Conservation (phyloP, 1,140 invertebrate species). For the Oryzaephilus surinamensis region DNA sequence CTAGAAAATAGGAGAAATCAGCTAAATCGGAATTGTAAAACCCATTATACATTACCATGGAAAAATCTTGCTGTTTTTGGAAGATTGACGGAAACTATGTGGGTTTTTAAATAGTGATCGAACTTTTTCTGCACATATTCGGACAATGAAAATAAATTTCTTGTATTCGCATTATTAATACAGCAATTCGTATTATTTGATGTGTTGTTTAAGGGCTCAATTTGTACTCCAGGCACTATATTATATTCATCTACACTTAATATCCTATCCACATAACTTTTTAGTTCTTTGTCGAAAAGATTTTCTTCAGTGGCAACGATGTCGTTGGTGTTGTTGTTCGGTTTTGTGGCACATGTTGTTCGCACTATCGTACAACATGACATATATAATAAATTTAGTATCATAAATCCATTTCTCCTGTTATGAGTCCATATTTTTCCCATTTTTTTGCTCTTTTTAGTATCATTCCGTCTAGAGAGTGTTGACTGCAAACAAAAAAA, state of each 20-base stretch:
- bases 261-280: conserved; percentile 34
- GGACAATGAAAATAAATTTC: conserved; percentile 17
- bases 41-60: conserved; percentile 34
- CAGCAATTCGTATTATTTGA: conserved; percentile 5
- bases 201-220: conserved; percentile 22
- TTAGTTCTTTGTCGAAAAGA: conserved; percentile 31
- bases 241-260: conserved; percentile 34
- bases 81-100: conserved; percentile 43
- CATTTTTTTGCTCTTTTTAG: no score
- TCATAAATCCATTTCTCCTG: conserved; percentile 12
- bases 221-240: conserved; percentile 42
- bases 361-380: conserved; percentile 9
- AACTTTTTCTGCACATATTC: conserved; percentile 28
- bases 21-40: no score
- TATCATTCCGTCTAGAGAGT: no score
- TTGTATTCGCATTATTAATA: conserved; percentile 12
- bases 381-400: conserved; percentile 19
- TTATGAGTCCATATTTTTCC: conserved; percentile 11
- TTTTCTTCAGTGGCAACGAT: no score
- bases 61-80: conserved; percentile 47
- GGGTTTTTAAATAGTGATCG: conserved; percentile 35
- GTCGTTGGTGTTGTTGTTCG: no score
- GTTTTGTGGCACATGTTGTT: conserved; percentile 13
- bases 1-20: not conserved
- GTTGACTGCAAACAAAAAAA: conserved; percentile 8